Evolutionary conservation across 2,113 vertebrate species (phyloP).

Genomic region (Pitta sordida): DNA sequence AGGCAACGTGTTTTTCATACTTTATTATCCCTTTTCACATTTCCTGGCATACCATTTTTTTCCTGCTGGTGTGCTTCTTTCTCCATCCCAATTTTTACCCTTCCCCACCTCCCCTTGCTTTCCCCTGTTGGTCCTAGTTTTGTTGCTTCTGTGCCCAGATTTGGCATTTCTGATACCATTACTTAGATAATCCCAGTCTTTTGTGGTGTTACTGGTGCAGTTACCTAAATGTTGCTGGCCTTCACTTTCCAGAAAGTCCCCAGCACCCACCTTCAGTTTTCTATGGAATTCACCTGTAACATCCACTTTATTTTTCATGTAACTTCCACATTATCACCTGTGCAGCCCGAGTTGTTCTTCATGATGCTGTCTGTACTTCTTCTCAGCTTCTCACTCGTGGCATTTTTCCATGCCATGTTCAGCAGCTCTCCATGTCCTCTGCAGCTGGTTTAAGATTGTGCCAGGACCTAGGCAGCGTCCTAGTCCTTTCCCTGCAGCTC

Average conservation of each 20-base stretch:
- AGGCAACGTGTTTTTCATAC: not conserved
- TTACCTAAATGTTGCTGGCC: not conserved
- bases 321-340: not conserved
- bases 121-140: not conserved
- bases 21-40: not conserved
- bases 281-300: not conserved
- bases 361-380: not conserved
- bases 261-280: not conserved
- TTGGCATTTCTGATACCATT: not conserved
- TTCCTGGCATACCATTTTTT: not conserved
- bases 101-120: fast-evolving
- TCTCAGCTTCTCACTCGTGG: not conserved
- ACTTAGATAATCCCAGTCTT: not conserved
- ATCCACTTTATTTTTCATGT: not conserved
- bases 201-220: not conserved
- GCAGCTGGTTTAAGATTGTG: not conserved
- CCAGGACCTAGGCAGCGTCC: not conserved
- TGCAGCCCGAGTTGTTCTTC: not conserved
- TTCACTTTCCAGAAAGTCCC: not conserved
- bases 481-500: not conserved
- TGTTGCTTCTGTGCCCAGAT: not conserved
- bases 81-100: not conserved
- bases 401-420: not conserved
- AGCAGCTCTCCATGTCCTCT: not conserved
- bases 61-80: not conserved